Base-by-base conservation (phyloP, 2,797 vertebrate species). In the Aeoliscus strigatus region DNA sequence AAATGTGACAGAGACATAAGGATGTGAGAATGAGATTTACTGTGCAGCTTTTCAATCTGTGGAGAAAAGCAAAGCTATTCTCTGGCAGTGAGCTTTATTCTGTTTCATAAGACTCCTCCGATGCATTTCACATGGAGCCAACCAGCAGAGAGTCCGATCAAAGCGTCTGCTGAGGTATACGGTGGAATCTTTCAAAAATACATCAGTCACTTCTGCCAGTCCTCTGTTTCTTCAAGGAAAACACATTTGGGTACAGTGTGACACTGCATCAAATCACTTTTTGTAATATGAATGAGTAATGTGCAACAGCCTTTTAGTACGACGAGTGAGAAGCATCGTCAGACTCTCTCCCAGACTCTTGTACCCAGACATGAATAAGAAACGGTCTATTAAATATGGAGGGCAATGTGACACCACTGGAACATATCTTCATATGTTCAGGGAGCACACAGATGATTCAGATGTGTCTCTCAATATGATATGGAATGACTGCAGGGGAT, bases 91-190 rank as follows among this genome's bases (percentile, higher is more conserved):
- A 75, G 75, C 73, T 73, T 80, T 70, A 76, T 77, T 77, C 58
- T 67, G 55, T 70, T 80, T 78, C 62, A 72, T 77, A 72, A 80
- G 65, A 66, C 70, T 78, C 66, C 56, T 72, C 66, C 39, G 33
- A 57, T 60, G 57, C 57, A 27, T 66, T 77, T 73, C 60, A 41
- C 66, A 27, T 49, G 29, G 66, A 70, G 67, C 68, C 63, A 72
- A 79, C 77, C 78, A 79, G 75, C 75, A 2, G 70, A 69, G 74
- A 77, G 70, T 58, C 71, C 53, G 50, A 81, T 82, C 80, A 81
- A 81, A 82, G 77, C 44, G 7, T 33, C 52, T 6, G 30, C 52
- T 31, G 48, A 73, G 66, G 64, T 71, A 66, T 39, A 73, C 23
- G 33, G 46, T 35, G 15, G 63, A 69, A 62, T 68, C 56, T 75